Percentiles rank a stretch among this genome's conserved stretches.
Evolutionary conservation across 2,888 invertebrate species (phyloP).

Genomic region (Ichneumon xanthorius): DNA sequence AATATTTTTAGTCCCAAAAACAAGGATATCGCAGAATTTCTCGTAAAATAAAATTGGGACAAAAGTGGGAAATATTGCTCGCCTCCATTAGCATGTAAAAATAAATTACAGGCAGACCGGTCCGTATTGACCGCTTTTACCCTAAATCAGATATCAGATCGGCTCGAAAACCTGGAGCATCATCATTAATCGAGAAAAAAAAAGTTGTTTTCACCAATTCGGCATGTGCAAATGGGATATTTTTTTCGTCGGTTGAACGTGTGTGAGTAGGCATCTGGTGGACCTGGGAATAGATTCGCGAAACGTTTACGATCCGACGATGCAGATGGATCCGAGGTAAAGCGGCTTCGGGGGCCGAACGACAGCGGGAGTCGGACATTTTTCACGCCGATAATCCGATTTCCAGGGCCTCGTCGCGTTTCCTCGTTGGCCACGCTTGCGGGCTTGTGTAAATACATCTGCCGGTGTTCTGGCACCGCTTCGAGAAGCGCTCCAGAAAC

Average conservation of each 20-base stretch:
- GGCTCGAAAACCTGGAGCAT: neutral
- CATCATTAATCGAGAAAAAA: neutral
- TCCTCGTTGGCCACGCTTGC: neutral
- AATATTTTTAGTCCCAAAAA: too few relatives aligned
- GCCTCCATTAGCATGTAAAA: neutral
- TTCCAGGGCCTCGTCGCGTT: slow-evolving; percentile 8
- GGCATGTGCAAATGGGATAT: neutral
- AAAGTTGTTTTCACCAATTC: neutral
- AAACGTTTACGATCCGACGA: slow-evolving; percentile 1
- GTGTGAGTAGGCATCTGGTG: slow-evolving; percentile 1
- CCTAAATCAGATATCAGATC: neutral
- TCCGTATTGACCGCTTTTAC: neutral
- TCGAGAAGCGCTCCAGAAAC: neutral
- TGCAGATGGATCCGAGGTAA: slow-evolving; percentile 1
- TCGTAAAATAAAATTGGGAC: neutral
- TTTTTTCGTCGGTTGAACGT: neutral
- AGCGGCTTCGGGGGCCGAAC: neutral
- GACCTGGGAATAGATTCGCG: neutral
- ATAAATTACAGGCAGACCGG: neutral
- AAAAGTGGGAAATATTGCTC: neutral
- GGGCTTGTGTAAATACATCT: slow-evolving; percentile 33
- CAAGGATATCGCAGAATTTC: too few relatives aligned
- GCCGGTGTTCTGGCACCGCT: slow-evolving; percentile 24
- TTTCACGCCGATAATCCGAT: slow-evolving; percentile 10
- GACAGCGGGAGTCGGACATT: neutral